These are phyloP conservation scores for Phacellophora camtschatica DNA, from an alignment of 30 jellyfish, hydroid and myxozoan species.

Conservation along the genomic window DNA sequence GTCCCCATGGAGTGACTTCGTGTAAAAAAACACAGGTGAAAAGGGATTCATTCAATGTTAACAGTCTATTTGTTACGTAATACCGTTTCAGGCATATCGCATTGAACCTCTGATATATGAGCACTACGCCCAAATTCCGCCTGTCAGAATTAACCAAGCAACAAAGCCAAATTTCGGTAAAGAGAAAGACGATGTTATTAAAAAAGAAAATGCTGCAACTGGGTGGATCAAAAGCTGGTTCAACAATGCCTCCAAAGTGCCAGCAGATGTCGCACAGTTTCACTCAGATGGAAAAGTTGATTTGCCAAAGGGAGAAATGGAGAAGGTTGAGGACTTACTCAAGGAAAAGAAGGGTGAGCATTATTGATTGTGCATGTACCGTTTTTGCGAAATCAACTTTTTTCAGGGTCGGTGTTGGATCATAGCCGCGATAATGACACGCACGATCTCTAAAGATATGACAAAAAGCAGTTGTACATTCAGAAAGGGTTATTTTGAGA, in stretches of 20 bases:
- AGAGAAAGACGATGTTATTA: background rate
- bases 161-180: conserved; percentile 20
- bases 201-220: conserved; percentile 33
- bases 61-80: too few relatives aligned
- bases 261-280: conserved; percentile 4
- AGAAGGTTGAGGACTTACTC: conserved; percentile 49
- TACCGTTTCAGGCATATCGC: conserved; percentile 92
- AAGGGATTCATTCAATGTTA: too few relatives aligned
- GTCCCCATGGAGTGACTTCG: too few relatives aligned
- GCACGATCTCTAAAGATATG: too few relatives aligned
- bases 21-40: too few relatives aligned
- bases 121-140: conserved; percentile 80
- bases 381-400: too few relatives aligned
- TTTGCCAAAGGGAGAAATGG: conserved; percentile 64
- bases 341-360: conserved; percentile 73
- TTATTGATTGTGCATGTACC: too few relatives aligned
- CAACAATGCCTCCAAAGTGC: conserved; percentile 25
- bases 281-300: conserved; percentile 59
- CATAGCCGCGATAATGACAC: too few relatives aligned
- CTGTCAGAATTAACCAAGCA: conserved; percentile 70
- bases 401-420: too few relatives aligned
- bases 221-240: conserved; percentile 72
- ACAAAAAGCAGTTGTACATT: too few relatives aligned
- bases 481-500: too few relatives aligned
- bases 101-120: conserved; percentile 89